Evolutionary conservation across 2,888 invertebrate genomes (phyloP).

Genomic region (Listrodromus nycthemerus): DNA sequence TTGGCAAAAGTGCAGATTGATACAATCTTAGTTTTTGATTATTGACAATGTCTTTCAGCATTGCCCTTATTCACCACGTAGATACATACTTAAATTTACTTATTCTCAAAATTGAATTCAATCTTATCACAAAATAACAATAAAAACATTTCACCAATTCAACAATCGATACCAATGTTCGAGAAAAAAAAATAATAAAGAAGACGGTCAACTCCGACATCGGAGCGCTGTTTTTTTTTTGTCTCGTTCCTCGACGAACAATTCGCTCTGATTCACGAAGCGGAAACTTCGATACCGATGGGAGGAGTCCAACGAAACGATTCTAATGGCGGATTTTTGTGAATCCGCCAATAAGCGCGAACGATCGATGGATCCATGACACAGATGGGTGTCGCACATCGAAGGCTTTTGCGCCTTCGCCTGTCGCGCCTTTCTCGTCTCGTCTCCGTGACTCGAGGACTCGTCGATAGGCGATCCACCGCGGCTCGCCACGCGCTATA

Average conservation of each 20-base stretch:
- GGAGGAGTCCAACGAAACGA: constrained; percentile 79
- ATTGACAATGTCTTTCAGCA: no score
- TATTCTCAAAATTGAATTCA: no score
- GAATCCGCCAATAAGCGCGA: constrained; percentile 71
- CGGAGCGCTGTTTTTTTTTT: constrained; percentile 2
- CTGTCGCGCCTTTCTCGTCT: constrained; percentile 46
- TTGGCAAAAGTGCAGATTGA: no score
- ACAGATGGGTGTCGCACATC: constrained; percentile 67
- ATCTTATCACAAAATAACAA: no score
- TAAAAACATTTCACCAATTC: no score
- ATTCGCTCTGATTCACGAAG: constrained; percentile 41
- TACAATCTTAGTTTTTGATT: no score
- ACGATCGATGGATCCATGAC: constrained; percentile 67
- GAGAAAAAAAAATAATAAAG: background rate
- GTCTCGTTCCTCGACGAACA: background rate
- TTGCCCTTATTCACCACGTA: no score
- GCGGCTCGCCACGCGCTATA: constrained; percentile 43
- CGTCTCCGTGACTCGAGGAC: constrained; percentile 36
- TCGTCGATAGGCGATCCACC: constrained; percentile 41
- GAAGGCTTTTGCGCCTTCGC: constrained; percentile 67
- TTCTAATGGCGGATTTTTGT: constrained; percentile 83
- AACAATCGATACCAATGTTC: background rate
- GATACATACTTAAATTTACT: no score
- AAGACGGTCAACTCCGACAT: background rate
- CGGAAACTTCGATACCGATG: constrained; percentile 70